Conservation (phyloP, 2,797 vertebrate genomes). For the Coilia nasus region DNA sequence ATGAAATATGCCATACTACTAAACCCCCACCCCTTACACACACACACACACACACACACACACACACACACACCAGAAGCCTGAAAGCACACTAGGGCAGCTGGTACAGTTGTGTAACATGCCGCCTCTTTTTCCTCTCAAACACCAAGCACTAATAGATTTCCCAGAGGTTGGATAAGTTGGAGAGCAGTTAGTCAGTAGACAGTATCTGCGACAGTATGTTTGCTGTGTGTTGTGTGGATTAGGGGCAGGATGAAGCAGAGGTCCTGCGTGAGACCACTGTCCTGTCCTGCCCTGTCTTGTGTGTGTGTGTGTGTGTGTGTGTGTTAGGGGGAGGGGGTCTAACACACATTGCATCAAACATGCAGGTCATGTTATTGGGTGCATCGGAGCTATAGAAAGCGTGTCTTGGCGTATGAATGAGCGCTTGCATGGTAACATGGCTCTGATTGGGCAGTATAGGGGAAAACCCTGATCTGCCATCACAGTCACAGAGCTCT, state of each 20-base stretch:
- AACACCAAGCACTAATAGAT: neutral
- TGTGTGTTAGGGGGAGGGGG: neutral
- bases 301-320: neutral
- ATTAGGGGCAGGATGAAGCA: neutral
- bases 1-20: slow-evolving; percentile 1
- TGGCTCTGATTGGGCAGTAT: slow-evolving; percentile 63
- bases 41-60: neutral
- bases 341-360: neutral
- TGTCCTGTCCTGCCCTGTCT: neutral
- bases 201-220: no score
- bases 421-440: slow-evolving; percentile 68
- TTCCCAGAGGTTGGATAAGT: neutral
- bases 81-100: neutral
- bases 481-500: slow-evolving; percentile 52
- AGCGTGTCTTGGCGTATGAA: slow-evolving; percentile 34
- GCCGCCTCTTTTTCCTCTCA: neutral
- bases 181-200: no score
- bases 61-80: neutral
- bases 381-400: neutral
- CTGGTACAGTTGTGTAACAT: slow-evolving; percentile 12
- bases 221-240: neutral
- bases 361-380: slow-evolving; percentile 6
- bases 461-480: slow-evolving; percentile 60
- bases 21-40: neutral
- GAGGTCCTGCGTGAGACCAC: neutral